Percentiles rank a stretch among this genome's conserved stretches.
Conservation (phyloP, 1,140 invertebrate genomes). For the Micrasema minimum region DNA sequence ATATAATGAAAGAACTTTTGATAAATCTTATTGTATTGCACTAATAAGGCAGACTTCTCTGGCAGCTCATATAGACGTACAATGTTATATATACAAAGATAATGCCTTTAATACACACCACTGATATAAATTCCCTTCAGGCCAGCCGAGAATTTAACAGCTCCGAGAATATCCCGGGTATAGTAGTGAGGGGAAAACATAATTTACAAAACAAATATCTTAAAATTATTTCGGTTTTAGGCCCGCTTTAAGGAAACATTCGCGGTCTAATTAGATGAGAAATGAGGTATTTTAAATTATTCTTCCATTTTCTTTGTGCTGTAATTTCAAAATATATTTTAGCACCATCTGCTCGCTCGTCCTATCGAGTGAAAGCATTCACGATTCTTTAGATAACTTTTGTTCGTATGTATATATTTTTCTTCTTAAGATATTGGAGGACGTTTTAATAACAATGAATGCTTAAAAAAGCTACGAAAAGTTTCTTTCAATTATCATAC, state of each 20-base stretch:
- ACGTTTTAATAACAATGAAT: slow-evolving; percentile 3
- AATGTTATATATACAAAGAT: not conserved
- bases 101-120: slow-evolving; percentile 5
- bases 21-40: no score
- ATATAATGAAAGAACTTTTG: no score
- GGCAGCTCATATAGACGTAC: no score
- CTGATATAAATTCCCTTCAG: slow-evolving; percentile 20
- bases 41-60: no score
- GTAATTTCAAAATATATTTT: slow-evolving; percentile 21
- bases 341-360: slow-evolving; percentile 6
- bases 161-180: slow-evolving; percentile 12
- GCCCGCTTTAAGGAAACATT: slow-evolving; percentile 49
- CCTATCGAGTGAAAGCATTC: slow-evolving; percentile 1
- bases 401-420: not conserved
- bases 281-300: slow-evolving; percentile 53
- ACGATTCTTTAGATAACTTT: not conserved
- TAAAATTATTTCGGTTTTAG: slow-evolving; percentile 52
- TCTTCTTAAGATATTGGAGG: not conserved
- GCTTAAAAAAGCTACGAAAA: not conserved
- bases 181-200: slow-evolving; percentile 35
- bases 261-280: slow-evolving; percentile 52
- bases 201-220: slow-evolving; percentile 54
- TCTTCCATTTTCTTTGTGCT: slow-evolving; percentile 52
- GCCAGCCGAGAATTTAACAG: slow-evolving; percentile 30
- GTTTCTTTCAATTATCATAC: not conserved